Percentiles rank a stretch among this genome's conserved stretches.
phyloP scores from a whole-genome alignment of 2,113 vertebrate species.

The Ciconia maguari region DNA sequence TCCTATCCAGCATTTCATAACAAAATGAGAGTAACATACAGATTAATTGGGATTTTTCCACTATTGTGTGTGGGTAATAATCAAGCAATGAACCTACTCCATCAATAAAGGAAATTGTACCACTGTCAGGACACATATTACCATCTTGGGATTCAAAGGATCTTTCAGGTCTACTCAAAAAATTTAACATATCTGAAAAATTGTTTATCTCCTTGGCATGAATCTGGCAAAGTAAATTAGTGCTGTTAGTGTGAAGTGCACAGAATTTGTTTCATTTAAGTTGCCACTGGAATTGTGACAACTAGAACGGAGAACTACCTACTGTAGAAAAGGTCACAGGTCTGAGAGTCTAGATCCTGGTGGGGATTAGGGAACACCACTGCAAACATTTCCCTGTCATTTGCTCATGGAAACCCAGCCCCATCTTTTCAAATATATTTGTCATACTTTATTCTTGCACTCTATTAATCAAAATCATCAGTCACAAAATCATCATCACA shows the following conservation, averaged over 20 bases:
- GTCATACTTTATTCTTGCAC: neutral
- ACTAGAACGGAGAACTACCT: neutral
- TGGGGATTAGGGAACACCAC: neutral
- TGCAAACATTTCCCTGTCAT: neutral
- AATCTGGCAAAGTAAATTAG: neutral
- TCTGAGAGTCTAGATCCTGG: neutral
- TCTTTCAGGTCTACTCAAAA: neutral
- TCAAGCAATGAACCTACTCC: neutral
- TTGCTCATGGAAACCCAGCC: neutral
- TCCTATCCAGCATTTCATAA: neutral
- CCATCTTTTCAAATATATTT: neutral
- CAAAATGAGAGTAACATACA: neutral
- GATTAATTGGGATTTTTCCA: neutral
- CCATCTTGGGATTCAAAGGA: neutral
- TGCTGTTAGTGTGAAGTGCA: neutral
- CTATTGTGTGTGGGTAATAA: neutral
- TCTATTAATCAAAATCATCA: conserved; percentile 32
- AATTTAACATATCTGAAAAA: neutral
- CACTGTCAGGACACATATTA: neutral
- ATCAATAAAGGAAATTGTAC: neutral
- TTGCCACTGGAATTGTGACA: neutral
- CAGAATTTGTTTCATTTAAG: neutral
- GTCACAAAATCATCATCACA: neutral
- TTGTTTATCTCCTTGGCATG: neutral
- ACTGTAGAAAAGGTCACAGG: neutral